phyloP scores from a whole-genome alignment of 2,888 invertebrate genomes.

The Cataglyphis rosenhaueri region DNA sequence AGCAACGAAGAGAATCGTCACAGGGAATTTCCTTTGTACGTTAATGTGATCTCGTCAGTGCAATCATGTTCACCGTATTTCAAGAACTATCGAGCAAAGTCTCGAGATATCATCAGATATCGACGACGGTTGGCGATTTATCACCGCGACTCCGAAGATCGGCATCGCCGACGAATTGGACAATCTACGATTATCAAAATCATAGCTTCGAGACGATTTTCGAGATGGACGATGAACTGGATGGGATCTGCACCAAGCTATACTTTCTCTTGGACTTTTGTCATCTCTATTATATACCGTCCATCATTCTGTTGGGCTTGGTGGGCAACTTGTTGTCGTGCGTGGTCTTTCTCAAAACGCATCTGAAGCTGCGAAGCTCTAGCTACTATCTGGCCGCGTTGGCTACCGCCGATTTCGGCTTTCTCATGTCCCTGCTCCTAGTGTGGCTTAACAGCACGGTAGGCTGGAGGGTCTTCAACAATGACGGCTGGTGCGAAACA shows the following conservation, averaged over 20 bases:
- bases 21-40: not conserved
- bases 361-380: slow-evolving; percentile 88
- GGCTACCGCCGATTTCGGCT: slow-evolving; percentile 88
- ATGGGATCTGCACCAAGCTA: slow-evolving; percentile 77
- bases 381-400: slow-evolving; percentile 89
- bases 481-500: slow-evolving; percentile 87
- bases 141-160: slow-evolving; percentile 61
- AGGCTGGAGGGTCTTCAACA: slow-evolving; percentile 86
- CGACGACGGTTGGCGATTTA: slow-evolving; percentile 21
- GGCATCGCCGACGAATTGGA: slow-evolving; percentile 38
- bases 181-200: slow-evolving; percentile 59
- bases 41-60: not conserved
- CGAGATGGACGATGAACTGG: slow-evolving; percentile 76
- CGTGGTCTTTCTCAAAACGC: slow-evolving; percentile 88
- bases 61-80: slow-evolving; percentile 33
- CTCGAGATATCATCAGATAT: slow-evolving; percentile 40
- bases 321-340: slow-evolving; percentile 88
- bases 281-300: slow-evolving; percentile 88
- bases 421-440: slow-evolving; percentile 86
- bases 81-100: slow-evolving; percentile 5
- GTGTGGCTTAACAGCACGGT: slow-evolving; percentile 87
- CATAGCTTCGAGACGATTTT: slow-evolving; percentile 60
- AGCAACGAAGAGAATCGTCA: not conserved
- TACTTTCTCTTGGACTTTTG: slow-evolving; percentile 85
- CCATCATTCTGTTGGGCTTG: slow-evolving; percentile 87